Evolutionary conservation across 2,888 invertebrate genomes (phyloP).

Genomic region (Julus scandinavius): DNA sequence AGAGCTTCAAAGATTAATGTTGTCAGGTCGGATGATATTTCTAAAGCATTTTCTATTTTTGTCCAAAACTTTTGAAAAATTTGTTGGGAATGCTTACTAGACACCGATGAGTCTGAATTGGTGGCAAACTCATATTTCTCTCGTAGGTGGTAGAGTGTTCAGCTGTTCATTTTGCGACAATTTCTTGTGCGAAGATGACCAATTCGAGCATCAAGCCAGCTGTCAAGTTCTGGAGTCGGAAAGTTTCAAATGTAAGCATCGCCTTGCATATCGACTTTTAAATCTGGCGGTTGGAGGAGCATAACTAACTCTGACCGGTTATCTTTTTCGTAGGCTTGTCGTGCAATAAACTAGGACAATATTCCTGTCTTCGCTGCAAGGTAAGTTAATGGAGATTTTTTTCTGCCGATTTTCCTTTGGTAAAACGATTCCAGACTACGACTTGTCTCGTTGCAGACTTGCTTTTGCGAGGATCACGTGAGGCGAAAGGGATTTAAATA

Average conservation of each 20-base stretch:
- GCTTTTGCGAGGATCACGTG: conserved; percentile 97
- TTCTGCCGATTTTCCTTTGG: neutral
- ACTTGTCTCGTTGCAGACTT: conserved; percentile 70
- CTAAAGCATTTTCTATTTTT: too few species aligned
- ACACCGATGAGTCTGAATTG: too few species aligned
- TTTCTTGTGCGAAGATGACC: conserved; percentile 90
- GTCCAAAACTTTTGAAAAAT: too few species aligned
- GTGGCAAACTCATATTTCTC: neutral
- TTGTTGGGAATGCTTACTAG: too few species aligned
- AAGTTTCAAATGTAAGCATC: conserved; percentile 85
- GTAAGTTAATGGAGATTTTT: conserved; percentile 60
- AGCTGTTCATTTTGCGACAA: conserved; percentile 90
- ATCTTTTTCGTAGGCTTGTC: conserved; percentile 77
- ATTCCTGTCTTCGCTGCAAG: conserved; percentile 95
- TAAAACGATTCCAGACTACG: conserved; percentile 48
- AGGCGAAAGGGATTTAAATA: conserved; percentile 90
- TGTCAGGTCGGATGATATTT: too few species aligned
- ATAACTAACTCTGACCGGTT: too few species aligned
- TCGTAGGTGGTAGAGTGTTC: conserved; percentile 72
- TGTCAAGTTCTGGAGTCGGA: conserved; percentile 96
- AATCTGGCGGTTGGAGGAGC: too few species aligned
- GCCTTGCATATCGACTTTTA: too few species aligned
- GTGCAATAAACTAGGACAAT: conserved; percentile 93
- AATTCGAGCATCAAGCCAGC: conserved; percentile 97
- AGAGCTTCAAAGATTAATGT: too few species aligned